Percentiles rank a stretch among this genome's conserved stretches.
Conservation (phyloP, 2,888 invertebrate genomes). For the Sesia apiformis region DNA sequence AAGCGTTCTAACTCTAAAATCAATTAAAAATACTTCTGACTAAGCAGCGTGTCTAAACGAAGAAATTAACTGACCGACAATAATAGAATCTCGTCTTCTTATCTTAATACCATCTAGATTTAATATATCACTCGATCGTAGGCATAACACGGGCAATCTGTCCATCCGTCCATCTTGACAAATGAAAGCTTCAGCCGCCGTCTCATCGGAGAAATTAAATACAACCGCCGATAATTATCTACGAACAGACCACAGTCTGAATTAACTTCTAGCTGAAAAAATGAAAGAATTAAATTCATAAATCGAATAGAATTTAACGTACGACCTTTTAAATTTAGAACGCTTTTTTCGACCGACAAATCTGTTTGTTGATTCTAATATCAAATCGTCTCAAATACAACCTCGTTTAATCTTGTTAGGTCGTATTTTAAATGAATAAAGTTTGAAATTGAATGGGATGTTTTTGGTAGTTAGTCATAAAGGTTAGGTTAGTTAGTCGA, state of each 20-base stretch:
- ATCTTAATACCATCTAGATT: constrained; percentile 43
- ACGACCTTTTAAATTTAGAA: constrained; percentile 7
- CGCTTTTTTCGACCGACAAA: constrained; percentile 9
- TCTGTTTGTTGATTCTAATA: constrained; percentile 4
- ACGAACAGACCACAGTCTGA: constrained; percentile 12
- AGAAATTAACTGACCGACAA: constrained; percentile 29
- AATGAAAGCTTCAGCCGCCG: constrained; percentile 36
- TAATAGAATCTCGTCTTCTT: constrained; percentile 22
- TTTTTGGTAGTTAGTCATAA: constrained; percentile 5
- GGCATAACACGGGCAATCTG: constrained; percentile 31
- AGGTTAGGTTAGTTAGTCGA: constrained; percentile 9
- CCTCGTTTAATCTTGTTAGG: background rate
- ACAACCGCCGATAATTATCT: constrained; percentile 39
- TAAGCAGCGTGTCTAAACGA: constrained; percentile 21
- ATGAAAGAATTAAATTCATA: constrained; percentile 21
- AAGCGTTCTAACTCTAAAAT: background rate
- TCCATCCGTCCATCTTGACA: constrained; percentile 32
- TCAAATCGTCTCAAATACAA: constrained; percentile 6
- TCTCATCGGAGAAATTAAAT: constrained; percentile 30
- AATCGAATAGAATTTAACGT: constrained; percentile 7
- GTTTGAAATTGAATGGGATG: constrained; percentile 6
- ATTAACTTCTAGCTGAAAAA: constrained; percentile 19
- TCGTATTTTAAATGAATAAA: constrained; percentile 1
- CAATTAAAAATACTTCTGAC: constrained; percentile 12
- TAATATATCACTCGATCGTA: constrained; percentile 40